A percentile compares a stretch with the other conserved stretches of the same genome.
phyloP scores from a whole-genome alignment of 2,113 vertebrate genomes.

The Halcyon senegalensis region DNA sequence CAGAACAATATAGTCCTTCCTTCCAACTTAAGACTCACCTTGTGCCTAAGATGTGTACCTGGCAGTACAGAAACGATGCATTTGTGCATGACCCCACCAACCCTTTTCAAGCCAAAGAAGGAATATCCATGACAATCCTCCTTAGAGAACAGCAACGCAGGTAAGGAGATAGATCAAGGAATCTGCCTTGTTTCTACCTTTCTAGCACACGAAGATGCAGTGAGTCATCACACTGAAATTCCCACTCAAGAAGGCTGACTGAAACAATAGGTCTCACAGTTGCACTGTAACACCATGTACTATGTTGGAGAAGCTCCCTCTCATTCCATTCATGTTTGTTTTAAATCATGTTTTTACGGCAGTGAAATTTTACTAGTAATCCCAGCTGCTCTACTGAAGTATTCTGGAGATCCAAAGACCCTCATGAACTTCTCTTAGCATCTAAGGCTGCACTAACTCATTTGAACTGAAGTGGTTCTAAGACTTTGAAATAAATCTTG shows the following conservation, averaged over 20 bases:
- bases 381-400: background rate
- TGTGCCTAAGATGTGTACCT: background rate
- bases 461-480: background rate
- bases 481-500: background rate
- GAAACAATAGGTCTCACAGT: background rate
- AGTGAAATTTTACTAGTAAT: background rate
- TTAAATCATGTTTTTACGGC: background rate
- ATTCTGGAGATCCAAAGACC: background rate
- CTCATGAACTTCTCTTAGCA: background rate
- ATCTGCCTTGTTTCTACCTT: background rate
- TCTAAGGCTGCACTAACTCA: background rate
- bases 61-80: fast-evolving
- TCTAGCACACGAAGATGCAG: background rate
- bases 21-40: background rate
- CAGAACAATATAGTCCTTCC: background rate
- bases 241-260: background rate
- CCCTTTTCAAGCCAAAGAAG: background rate
- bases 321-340: background rate
- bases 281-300: background rate
- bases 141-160: background rate
- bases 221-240: background rate
- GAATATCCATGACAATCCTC: background rate
- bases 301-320: background rate
- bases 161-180: background rate
- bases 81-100: background rate